Evolutionary conservation across 2,797 vertebrate species (phyloP).

Genomic region (Sternarchorhynchus goeldii): DNA sequence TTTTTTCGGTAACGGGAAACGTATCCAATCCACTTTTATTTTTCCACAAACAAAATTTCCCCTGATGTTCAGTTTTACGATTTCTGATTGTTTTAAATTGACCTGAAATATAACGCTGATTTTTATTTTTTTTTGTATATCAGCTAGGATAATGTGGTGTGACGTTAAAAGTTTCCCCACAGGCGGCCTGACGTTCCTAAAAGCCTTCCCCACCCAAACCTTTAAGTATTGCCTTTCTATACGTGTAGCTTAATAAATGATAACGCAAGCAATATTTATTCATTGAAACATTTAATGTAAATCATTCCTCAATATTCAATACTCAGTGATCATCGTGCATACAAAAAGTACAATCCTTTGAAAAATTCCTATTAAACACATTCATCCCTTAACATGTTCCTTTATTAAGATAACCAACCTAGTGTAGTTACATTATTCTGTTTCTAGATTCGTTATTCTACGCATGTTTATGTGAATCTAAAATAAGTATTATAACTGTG

Average conservation of each 20-base stretch:
- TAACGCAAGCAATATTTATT: too few species aligned
- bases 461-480: neutral
- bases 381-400: neutral
- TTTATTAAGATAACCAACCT: neutral
- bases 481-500: neutral
- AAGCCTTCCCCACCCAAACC: conserved; percentile 55
- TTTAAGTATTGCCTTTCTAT: neutral
- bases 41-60: neutral
- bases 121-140: conserved; percentile 58
- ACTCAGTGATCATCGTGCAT: too few species aligned
- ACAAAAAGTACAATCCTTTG: too few species aligned
- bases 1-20: neutral
- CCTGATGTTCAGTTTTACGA: neutral
- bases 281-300: neutral
- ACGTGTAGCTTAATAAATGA: neutral
- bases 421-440: neutral
- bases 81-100: neutral
- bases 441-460: neutral
- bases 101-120: conserved; percentile 7
- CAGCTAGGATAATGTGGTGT: conserved; percentile 72
- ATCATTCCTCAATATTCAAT: neutral
- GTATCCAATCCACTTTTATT: neutral
- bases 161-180: conserved; percentile 69
- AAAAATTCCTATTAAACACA: too few species aligned
- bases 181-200: conserved; percentile 57